These are phyloP conservation scores for Ailurus styani DNA, from an alignment of 2,113 vertebrate genomes.

Conservation along the genomic window DNA sequence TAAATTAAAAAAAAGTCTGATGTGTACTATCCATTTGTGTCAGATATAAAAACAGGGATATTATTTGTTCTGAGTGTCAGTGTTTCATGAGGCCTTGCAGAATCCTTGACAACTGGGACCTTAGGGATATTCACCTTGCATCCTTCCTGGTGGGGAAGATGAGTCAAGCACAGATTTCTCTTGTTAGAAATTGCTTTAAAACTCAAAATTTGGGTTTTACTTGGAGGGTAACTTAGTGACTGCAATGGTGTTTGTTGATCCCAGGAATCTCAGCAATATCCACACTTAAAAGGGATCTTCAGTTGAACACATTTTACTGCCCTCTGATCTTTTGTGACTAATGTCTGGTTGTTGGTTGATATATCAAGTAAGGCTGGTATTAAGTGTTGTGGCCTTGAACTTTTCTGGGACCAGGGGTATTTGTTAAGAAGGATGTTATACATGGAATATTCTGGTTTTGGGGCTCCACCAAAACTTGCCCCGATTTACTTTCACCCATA, in stretches of 20 bases:
- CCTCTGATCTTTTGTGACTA: not conserved
- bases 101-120: not conserved
- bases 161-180: not conserved
- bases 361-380: not conserved
- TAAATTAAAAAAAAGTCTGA: no score
- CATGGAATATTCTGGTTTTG: not conserved
- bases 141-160: not conserved
- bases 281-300: not conserved
- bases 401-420: not conserved
- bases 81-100: not conserved
- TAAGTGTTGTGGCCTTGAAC: not conserved
- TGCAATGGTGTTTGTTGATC: not conserved
- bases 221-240: not conserved
- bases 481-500: not conserved
- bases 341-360: not conserved
- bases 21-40: not conserved
- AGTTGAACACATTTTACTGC: not conserved
- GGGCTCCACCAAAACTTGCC: not conserved
- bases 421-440: not conserved
- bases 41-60: not conserved
- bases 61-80: not conserved
- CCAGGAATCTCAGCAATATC: not conserved
- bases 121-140: not conserved
- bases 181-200: not conserved
- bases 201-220: not conserved